phyloP scores from a whole-genome alignment of 2,797 vertebrate genomes.

The Cottoperca gobio region DNA sequence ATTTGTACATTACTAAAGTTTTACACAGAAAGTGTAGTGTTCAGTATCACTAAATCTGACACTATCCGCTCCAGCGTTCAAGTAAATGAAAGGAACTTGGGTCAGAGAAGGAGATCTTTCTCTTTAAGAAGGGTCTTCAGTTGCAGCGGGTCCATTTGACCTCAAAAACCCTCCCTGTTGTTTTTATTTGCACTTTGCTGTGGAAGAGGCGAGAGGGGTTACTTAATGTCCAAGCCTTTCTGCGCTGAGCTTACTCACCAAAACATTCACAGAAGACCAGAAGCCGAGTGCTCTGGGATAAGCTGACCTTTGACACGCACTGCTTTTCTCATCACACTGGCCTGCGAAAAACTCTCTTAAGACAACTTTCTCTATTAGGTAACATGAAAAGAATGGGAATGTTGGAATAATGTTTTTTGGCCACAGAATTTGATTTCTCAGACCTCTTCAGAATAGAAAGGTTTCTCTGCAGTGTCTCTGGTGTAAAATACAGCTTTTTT shows the following conservation, averaged over 20 bases:
- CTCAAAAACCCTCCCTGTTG: conserved; percentile 6
- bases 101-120: not conserved
- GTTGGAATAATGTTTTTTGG: conserved; percentile 43
- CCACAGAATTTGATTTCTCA: conserved; percentile 44
- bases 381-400: conserved; percentile 52
- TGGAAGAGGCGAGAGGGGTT: conserved; percentile 38
- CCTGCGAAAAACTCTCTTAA: conserved; percentile 14
- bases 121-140: conserved; percentile 20
- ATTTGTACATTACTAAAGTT: not conserved
- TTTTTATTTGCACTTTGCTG: conserved; percentile 30
- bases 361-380: conserved; percentile 39
- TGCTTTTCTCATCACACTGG: conserved; percentile 53
- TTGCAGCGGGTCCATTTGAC: conserved; percentile 17
- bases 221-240: conserved; percentile 10
- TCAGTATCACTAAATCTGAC: not conserved
- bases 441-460: conserved; percentile 35
- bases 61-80: not conserved
- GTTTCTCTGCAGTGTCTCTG: conserved; percentile 29
- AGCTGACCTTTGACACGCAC: conserved; percentile 49
- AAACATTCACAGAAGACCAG: conserved; percentile 28
- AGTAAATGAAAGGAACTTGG: not conserved
- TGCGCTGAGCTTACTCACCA: conserved; percentile 24
- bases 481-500: too few species aligned
- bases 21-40: not conserved
- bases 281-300: conserved; percentile 27